A percentile compares a stretch with the other conserved stretches of the same genome.
These are phyloP conservation scores for Drosophila sulfurigaster DNA, from an alignment of 1,140 invertebrate genomes.

Conservation along the genomic window DNA sequence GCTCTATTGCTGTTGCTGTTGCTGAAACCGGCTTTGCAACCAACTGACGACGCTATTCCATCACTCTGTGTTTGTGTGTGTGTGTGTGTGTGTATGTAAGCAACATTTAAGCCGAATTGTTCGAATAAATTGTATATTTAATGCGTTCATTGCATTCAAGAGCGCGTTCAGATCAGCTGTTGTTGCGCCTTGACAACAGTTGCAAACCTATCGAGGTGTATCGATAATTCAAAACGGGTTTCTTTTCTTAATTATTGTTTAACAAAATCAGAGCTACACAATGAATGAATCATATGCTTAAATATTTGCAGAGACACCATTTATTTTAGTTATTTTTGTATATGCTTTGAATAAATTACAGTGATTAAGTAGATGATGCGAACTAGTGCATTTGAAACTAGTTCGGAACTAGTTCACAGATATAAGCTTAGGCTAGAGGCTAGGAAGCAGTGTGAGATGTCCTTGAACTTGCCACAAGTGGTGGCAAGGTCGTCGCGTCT, in stretches of 20 bases:
- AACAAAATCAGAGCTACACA: background rate
- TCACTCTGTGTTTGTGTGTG: background rate
- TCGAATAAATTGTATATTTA: conserved; percentile 29
- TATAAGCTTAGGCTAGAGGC: background rate
- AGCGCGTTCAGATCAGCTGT: conserved; percentile 37
- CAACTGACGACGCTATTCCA: conserved; percentile 3
- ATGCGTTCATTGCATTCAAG: conserved; percentile 50
- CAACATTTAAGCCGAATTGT: conserved; percentile 22
- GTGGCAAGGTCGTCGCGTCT: conserved; percentile 20
- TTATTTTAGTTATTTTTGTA: background rate
- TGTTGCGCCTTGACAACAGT: conserved; percentile 21
- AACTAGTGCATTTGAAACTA: background rate
- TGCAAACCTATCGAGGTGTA: conserved; percentile 11
- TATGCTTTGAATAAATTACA: background rate
- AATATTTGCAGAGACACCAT: background rate
- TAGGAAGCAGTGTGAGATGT: conserved; percentile 7
- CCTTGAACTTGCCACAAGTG: conserved; percentile 20
- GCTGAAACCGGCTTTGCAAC: conserved; percentile 42
- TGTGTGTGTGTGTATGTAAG: conserved; percentile 10
- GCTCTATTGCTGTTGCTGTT: conserved; percentile 5
- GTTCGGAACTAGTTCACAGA: conserved; percentile 1
- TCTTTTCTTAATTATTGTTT: background rate
- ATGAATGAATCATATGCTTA: background rate
- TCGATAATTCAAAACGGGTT: conserved; percentile 19
- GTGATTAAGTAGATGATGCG: too few species aligned